phyloP scores from a whole-genome alignment of 2,113 vertebrate genomes.

The Oreochromis aureus region DNA sequence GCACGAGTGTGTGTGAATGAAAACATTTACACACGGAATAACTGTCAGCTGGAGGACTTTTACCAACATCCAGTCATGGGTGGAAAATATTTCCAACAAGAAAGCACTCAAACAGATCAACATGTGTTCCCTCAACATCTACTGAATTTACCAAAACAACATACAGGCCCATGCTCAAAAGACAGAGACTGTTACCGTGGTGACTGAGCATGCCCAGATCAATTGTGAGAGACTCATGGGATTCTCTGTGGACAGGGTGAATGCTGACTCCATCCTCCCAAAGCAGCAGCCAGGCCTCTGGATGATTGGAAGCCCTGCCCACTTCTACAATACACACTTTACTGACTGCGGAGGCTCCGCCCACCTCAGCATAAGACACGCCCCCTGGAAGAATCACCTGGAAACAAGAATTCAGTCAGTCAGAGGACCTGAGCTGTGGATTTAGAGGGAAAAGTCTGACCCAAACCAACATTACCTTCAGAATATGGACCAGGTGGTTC shows the following conservation, averaged over 20 bases:
- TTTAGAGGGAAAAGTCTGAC: not conserved
- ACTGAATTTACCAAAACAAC: not conserved
- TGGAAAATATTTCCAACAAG: not conserved
- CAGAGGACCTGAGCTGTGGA: not conserved
- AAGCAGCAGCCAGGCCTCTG: conserved; percentile 61
- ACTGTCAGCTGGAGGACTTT: not conserved
- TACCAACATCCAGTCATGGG: not conserved
- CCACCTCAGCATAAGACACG: conserved; percentile 52
- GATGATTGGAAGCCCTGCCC: not conserved
- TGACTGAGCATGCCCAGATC: conserved; percentile 19
- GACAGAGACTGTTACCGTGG: conserved; percentile 34
- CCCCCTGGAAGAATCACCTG: conserved; percentile 67
- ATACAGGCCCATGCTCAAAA: not conserved
- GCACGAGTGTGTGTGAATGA: not conserved
- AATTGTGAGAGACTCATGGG: conserved; percentile 8
- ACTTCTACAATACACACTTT: conserved; percentile 47
- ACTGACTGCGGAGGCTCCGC: conserved; percentile 51
- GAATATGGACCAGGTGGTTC: conserved; percentile 63
- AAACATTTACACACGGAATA: not conserved
- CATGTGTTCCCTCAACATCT: not conserved
- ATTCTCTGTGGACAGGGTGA: conserved; percentile 15
- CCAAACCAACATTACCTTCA: conserved; percentile 54
- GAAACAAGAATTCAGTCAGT: not conserved
- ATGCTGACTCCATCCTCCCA: conserved; percentile 55
- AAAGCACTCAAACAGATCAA: not conserved